phyloP scores from a whole-genome alignment of 2,797 vertebrate species.

The Catharus ustulatus region DNA sequence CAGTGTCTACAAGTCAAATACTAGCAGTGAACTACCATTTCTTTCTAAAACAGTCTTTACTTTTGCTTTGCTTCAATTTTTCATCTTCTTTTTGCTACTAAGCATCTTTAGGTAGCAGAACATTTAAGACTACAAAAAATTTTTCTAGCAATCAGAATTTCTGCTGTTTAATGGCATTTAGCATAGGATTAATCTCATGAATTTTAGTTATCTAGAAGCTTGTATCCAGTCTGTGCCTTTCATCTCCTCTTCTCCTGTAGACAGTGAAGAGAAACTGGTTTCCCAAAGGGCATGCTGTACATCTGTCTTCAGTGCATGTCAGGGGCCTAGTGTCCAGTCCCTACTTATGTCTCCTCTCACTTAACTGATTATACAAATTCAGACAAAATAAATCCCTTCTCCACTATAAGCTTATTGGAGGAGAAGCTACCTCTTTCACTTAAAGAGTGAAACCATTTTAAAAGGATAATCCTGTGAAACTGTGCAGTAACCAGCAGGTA shows the following conservation, averaged over 20 bases:
- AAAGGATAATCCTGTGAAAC: not conserved
- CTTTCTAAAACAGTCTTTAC: not conserved
- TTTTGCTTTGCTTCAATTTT: not conserved
- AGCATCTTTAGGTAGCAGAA: not conserved
- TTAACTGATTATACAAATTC: not conserved
- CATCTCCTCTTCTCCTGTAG: not conserved
- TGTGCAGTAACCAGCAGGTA: not conserved
- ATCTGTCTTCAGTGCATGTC: not conserved
- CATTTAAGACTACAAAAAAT: not conserved
- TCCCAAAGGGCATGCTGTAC: not conserved
- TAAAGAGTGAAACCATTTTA: not conserved
- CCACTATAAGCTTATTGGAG: not conserved
- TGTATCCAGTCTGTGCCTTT: not conserved
- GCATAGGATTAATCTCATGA: not conserved
- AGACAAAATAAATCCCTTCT: not conserved
- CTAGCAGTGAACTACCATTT: conserved; percentile 74
- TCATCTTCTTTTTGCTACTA: not conserved
- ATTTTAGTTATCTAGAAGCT: not conserved
- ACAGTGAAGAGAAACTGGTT: not conserved
- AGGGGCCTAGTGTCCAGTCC: not conserved
- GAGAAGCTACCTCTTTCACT: not conserved
- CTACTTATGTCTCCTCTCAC: not conserved
- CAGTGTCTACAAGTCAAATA: conserved; percentile 73
- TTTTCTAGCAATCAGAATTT: not conserved
- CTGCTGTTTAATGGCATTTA: not conserved